Percentiles rank a stretch among this genome's conserved stretches.
Evolutionary conservation across 1,140 invertebrate species (phyloP).

Genomic region (Drosophila nigrodunni): DNA sequence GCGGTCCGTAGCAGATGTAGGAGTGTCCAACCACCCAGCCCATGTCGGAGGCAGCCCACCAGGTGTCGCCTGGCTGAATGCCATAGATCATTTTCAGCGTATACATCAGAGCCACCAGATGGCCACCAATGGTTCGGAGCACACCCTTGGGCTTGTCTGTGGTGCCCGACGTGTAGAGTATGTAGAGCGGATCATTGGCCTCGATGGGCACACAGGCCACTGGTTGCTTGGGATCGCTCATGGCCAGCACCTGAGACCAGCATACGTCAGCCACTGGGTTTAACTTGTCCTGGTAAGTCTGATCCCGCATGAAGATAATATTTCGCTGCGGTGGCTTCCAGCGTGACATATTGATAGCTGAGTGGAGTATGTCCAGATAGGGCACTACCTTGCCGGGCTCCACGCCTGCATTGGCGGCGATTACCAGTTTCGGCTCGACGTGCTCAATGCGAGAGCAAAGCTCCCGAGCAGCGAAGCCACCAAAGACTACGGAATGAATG

Average conservation of each 20-base stretch:
- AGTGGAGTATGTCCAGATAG: slow-evolving; percentile 95
- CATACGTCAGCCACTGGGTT: slow-evolving; percentile 88
- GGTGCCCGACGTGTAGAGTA: slow-evolving; percentile 97
- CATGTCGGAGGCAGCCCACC: slow-evolving; percentile 96
- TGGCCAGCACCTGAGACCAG: slow-evolving; percentile 90
- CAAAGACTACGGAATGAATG: slow-evolving; percentile 95
- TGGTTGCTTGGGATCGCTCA: slow-evolving; percentile 85
- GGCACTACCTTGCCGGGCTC: slow-evolving; percentile 93
- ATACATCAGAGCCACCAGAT: slow-evolving; percentile 93
- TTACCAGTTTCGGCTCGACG: slow-evolving; percentile 93
- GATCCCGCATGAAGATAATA: slow-evolving; percentile 92
- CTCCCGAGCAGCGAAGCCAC: slow-evolving; percentile 95
- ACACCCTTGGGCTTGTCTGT: slow-evolving; percentile 94
- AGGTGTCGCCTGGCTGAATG: slow-evolving; percentile 91
- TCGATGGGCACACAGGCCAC: slow-evolving; percentile 93
- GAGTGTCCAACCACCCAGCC: slow-evolving; percentile 97
- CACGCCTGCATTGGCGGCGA: slow-evolving; percentile 95
- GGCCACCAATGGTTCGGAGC: slow-evolving; percentile 93
- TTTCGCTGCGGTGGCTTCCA: slow-evolving; percentile 89
- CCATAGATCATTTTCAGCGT: slow-evolving; percentile 94
- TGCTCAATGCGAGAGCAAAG: slow-evolving; percentile 94
- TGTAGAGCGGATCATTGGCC: slow-evolving; percentile 95
- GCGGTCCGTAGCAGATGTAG: slow-evolving; percentile 96
- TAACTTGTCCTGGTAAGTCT: slow-evolving; percentile 88
- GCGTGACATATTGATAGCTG: slow-evolving; percentile 90